These are phyloP conservation scores for Trididemnum miniatum DNA, from an alignment of 23 tunicate species.

Conservation along the genomic window DNA sequence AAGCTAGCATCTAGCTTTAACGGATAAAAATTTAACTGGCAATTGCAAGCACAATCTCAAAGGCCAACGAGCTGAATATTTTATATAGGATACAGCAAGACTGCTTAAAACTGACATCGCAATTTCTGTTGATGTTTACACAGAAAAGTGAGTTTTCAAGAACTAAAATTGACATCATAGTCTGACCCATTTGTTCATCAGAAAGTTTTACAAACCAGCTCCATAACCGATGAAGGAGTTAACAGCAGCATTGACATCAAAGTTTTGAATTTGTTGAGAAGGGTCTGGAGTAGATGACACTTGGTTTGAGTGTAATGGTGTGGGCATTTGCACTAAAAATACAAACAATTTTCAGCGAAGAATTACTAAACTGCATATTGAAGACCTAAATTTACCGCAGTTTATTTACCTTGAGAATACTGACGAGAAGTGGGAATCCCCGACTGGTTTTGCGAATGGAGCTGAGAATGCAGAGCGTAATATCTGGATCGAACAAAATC, in stretches of 20 bases:
- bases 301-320: background rate
- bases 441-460: background rate
- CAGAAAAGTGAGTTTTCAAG: too few relatives aligned
- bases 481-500: slow-evolving; percentile 1
- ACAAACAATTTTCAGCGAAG: background rate
- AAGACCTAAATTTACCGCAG: too few relatives aligned
- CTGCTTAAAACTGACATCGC: too few relatives aligned
- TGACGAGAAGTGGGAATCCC: background rate
- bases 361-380: too few relatives aligned
- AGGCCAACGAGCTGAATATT: too few relatives aligned
- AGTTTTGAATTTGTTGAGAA: slow-evolving; percentile 7
- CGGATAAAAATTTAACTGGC: too few relatives aligned
- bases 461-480: slow-evolving; percentile 4
- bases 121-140: too few relatives aligned
- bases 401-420: background rate
- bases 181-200: too few relatives aligned
- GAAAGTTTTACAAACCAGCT: background rate
- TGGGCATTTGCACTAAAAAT: slow-evolving; percentile 23
- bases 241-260: slow-evolving; percentile 40
- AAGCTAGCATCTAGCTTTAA: too few relatives aligned
- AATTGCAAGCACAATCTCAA: too few relatives aligned
- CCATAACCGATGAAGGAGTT: slow-evolving; percentile 32
- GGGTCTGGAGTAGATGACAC: background rate
- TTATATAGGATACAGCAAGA: too few relatives aligned
- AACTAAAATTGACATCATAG: too few relatives aligned